phyloP scores from a whole-genome alignment of 92 coral and sea anemone species.

The Palythoa grandis region DNA sequence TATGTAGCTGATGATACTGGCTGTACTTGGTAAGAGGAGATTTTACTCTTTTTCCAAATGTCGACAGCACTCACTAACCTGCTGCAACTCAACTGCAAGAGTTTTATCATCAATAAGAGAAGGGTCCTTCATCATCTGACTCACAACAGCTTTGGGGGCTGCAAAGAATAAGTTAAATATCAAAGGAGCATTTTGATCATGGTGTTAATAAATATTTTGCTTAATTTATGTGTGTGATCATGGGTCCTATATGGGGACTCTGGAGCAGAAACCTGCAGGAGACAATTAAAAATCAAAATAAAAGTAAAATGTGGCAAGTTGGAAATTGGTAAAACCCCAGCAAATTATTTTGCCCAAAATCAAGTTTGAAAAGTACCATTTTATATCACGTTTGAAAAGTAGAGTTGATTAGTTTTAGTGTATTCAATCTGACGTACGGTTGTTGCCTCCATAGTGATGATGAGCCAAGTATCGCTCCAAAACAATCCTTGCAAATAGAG shows the following conservation, averaged over 20 bases:
- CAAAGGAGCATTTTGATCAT: not conserved
- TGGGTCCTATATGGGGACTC: too few species aligned
- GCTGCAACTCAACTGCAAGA: constrained; percentile 83
- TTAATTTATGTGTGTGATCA: too few species aligned
- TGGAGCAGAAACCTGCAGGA: too few species aligned
- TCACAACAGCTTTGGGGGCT: constrained; percentile 92
- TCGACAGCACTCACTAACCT: constrained; percentile 51
- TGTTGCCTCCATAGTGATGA: constrained; percentile 70
- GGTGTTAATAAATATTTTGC: too few species aligned
- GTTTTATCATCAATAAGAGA: constrained; percentile 75
- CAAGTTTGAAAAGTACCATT: too few species aligned
- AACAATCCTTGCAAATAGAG: constrained; percentile 89
- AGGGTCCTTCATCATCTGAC: constrained; percentile 92
- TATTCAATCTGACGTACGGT: constrained; percentile 51
- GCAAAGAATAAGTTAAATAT: not conserved
- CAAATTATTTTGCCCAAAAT: too few species aligned
- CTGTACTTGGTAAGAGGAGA: too few species aligned
- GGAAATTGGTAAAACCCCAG: too few species aligned
- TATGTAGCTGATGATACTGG: too few species aligned
- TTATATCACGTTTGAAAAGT: too few species aligned
- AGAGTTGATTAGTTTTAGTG: not conserved
- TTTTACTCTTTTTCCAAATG: not conserved
- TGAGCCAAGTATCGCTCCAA: constrained; percentile 84
- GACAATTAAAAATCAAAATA: too few species aligned
- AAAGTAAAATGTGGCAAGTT: too few species aligned